Base-by-base conservation (phyloP, 2,797 vertebrate genomes). In the Mormyrus proboscirostris region DNA sequence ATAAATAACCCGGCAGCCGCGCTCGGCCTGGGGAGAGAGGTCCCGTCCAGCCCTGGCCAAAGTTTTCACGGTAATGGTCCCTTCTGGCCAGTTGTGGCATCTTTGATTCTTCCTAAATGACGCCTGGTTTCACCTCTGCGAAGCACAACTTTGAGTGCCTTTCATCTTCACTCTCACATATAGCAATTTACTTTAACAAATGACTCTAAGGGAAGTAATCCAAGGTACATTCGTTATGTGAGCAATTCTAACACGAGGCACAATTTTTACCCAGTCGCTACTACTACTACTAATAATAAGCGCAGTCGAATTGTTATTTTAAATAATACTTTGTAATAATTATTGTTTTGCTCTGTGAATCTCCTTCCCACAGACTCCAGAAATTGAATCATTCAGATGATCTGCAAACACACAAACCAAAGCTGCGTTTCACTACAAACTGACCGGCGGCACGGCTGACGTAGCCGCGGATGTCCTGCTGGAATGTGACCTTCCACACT, bases 51-150 rank as follows among this genome's bases (percentile, higher is more conserved):
- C 59, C 59, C 25, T 10, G 62, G 22, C 22, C 59, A 12, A 25
- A 25, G 59, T 65, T 29, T 65, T 25, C 8, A 25, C 25, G 59
- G 59, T 89, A 89, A 92, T 91, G 90, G 57, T 62, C 25, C 16
- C 53, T 88, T 73, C 25, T 62, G 22, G 50, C 25, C 59, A 86
- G 88, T 82, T 55, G 50, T 89, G 90, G 89, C 90, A 88, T 29
- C 57, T 89, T 1, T 59, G 47, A 44, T 79, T 65, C 85, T 19
- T 9, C 19, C 41, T 19, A 79, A 79, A 79, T 19, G 12, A 44
- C 3, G 29, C 4, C 4, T 41, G 41, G 4, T 38, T 79, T 16
- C 41, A 16, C 38, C 29, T 38, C 41, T 3, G 12, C 1, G 4
- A 79, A 44, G 41, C 29, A 79, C 29, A 41, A 33, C 29, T 9